These are phyloP conservation scores for Psittacula echo DNA, from an alignment of 2,797 vertebrate genomes.

Conservation along the genomic window DNA sequence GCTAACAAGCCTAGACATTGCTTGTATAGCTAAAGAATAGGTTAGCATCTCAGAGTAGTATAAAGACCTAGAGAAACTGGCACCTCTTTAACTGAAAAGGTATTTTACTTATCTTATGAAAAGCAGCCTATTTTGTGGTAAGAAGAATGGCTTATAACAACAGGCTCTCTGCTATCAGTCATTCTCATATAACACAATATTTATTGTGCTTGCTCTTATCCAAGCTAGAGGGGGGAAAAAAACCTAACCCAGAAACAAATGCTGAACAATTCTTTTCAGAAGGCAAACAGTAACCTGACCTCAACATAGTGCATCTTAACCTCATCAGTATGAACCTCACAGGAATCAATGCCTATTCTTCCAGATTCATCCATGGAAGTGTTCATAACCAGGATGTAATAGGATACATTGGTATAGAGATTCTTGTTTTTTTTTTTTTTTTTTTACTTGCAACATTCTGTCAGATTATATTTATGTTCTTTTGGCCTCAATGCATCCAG, in stretches of 20 bases:
- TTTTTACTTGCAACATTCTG: not conserved
- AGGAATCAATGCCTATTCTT: not conserved
- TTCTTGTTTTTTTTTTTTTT: not conserved
- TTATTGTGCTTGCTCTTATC: not conserved
- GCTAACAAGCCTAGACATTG: constrained; percentile 29
- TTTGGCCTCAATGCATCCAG: not conserved
- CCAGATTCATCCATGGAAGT: not conserved
- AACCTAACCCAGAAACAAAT: not conserved
- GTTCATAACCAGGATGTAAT: not conserved
- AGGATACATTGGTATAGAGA: not conserved
- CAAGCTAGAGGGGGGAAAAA: rapidly evolving
- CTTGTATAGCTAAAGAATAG: constrained; percentile 9
- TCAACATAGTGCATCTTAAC: not conserved
- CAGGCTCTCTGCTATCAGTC: constrained; percentile 1
- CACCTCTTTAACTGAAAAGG: constrained; percentile 9
- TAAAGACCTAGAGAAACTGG: constrained; percentile 6
- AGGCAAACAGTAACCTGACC: not conserved
- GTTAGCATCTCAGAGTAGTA: constrained; percentile 15
- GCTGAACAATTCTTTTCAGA: not conserved
- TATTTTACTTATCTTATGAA: constrained; percentile 7
- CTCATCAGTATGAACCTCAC: not conserved
- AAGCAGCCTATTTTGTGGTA: constrained; percentile 4
- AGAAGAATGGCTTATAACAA: constrained; percentile 11
- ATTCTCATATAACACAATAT: not conserved
- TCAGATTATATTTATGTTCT: not conserved